Evolutionary conservation across 2,113 vertebrate species (phyloP), one percentile per base, ranked within the genome.

Genomic region (Xiphophorus couchianus): DNA sequence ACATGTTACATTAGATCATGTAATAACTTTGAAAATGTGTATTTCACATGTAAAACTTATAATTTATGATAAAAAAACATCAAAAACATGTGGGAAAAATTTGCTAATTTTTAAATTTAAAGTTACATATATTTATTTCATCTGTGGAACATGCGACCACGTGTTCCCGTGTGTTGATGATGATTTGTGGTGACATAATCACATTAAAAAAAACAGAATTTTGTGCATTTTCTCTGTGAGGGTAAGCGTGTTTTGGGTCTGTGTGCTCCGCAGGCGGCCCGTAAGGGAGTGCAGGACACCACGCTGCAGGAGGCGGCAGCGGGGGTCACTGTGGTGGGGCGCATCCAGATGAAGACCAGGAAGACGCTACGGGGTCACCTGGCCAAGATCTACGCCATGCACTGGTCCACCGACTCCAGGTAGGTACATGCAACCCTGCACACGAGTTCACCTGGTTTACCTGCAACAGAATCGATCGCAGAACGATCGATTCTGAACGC

Each of bases 371-470:
- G 97, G 82, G 98, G 98, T 71, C 98, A 99, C 87, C 94, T 98
- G 86, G 96, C 96, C 86, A 99, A 99, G 94, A 98, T 99, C 94
- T 99, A 99, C 0, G 98, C 98, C 54, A 96, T 98, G 97, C 98
- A 99, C 93, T 99, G 97, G 98, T 91, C 92, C 78, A 94, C 96
- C 0, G 98, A 98, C 84, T 96, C 96, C 81, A 97, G 95, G 97
- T 99, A 94, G 96, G 91, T 27, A 54, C 44, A 33, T 28, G 35
- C 37, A 30, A 48, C 66, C 76, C 19, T 71, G 3, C 17, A n/a
- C 7, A 58, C 10, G 8, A n/a, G 25, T n/a, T n/a, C 19, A 58
- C 17, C 6, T 58, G 51, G 2, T 58, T 10, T 58, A 54, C 0
- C 51, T 54, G 51, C 17, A 17, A 19, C 22, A 22, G 48, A 51